These are phyloP conservation scores for Sterna hirundo DNA, from an alignment of 2,113 vertebrate genomes.

Conservation along the genomic window DNA sequence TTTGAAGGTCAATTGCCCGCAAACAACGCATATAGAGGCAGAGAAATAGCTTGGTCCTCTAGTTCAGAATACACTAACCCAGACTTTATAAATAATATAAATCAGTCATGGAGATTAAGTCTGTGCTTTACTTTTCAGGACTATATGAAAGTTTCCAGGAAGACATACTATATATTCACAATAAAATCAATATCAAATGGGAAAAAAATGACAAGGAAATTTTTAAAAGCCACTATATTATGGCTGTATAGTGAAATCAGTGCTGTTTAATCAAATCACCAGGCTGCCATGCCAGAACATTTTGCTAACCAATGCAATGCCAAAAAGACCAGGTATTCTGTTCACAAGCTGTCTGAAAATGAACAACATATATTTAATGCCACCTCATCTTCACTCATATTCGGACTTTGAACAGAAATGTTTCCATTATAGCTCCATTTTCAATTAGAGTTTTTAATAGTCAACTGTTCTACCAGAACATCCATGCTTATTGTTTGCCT, in stretches of 20 bases:
- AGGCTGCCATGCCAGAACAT: background rate
- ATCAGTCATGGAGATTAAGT: background rate
- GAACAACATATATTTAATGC: background rate
- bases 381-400: background rate
- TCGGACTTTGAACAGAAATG: background rate
- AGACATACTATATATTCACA: background rate
- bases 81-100: background rate
- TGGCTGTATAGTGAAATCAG: background rate
- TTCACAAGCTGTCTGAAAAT: background rate
- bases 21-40: background rate
- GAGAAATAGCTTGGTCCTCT: background rate
- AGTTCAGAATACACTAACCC: background rate
- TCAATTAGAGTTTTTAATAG: background rate
- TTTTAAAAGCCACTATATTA: background rate
- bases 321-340: background rate
- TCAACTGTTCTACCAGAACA: background rate
- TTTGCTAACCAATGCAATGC: background rate
- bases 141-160: background rate
- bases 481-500: background rate
- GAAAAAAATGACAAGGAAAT: background rate
- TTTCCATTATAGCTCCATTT: background rate
- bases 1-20: constrained; percentile 6
- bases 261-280: background rate
- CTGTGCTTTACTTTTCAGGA: background rate
- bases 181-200: background rate